Evolutionary conservation across 2,888 invertebrate species (phyloP).

Genomic region (Phengaris alcon): DNA sequence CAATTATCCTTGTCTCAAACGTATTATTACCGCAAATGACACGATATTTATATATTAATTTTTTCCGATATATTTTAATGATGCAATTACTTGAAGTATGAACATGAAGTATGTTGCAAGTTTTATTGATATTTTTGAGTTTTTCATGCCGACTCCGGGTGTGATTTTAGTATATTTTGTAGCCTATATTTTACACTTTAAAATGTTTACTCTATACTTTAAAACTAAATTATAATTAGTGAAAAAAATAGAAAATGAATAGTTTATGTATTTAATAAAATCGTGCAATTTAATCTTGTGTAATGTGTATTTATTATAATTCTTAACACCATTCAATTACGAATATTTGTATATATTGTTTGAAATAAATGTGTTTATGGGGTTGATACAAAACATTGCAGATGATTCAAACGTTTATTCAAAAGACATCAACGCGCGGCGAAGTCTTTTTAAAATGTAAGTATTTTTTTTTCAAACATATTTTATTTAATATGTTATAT

Average conservation of each 20-base stretch:
- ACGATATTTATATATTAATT: conserved; percentile 32
- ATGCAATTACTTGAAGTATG: conserved; percentile 1
- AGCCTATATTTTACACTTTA: neutral
- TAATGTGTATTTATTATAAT: neutral
- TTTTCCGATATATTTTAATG: conserved; percentile 22
- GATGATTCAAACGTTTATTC: neutral
- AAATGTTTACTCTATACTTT: neutral
- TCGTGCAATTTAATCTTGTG: neutral
- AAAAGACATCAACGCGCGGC: conserved; percentile 29
- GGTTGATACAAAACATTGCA: neutral
- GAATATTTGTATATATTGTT: no score
- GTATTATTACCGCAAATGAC: conserved; percentile 33
- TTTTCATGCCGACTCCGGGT: neutral
- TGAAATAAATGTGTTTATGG: neutral
- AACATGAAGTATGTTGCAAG: no score
- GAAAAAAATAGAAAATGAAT: no score
- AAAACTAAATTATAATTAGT: no score
- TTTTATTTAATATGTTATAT: neutral
- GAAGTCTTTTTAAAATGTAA: neutral
- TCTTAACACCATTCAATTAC: no score
- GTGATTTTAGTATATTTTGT: neutral
- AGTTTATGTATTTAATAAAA: neutral
- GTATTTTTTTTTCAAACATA: neutral
- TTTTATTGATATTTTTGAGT: neutral
- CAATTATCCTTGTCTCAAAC: conserved; percentile 36